phyloP scores from a whole-genome alignment of 2,888 invertebrate species.

The Agrypnus murinus region DNA sequence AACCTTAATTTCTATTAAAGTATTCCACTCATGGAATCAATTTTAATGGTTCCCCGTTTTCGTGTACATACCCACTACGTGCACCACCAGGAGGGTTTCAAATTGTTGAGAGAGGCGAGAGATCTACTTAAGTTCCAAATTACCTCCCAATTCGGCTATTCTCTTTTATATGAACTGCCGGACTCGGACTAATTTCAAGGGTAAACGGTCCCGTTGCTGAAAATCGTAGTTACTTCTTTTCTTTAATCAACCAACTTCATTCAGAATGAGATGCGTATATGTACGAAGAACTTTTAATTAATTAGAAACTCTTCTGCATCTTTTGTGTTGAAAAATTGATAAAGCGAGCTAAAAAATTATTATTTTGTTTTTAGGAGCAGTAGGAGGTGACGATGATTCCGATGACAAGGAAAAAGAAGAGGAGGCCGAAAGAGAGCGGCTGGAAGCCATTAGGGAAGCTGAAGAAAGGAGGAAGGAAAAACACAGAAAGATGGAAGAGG shows the following conservation, averaged over 20 bases:
- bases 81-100: conserved; percentile 20
- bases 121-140: conserved; percentile 28
- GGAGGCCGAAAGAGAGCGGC: conserved; percentile 97
- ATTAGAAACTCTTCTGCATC: not conserved
- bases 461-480: conserved; percentile 99
- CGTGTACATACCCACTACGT: too few relatives aligned
- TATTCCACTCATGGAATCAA: conserved; percentile 20
- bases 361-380: conserved; percentile 81
- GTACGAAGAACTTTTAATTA: not conserved
- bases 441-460: conserved; percentile 97
- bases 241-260: conserved; percentile 2
- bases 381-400: conserved; percentile 93
- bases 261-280: not conserved
- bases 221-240: conserved; percentile 7
- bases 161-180: conserved; percentile 37
- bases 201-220: conserved; percentile 27
- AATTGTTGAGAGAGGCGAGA: not conserved
- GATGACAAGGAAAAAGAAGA: conserved; percentile 99
- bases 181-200: conserved; percentile 33
- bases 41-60: conserved; percentile 36
- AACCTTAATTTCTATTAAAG: not conserved
- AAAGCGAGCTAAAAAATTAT: too few relatives aligned
- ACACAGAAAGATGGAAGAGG: conserved; percentile 99
- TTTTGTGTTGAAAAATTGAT: not conserved
- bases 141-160: conserved; percentile 43